Percentiles rank a stretch among this genome's conserved stretches.
Conservation (phyloP, 2,113 vertebrate species). For the Arothron firmamentum region DNA sequence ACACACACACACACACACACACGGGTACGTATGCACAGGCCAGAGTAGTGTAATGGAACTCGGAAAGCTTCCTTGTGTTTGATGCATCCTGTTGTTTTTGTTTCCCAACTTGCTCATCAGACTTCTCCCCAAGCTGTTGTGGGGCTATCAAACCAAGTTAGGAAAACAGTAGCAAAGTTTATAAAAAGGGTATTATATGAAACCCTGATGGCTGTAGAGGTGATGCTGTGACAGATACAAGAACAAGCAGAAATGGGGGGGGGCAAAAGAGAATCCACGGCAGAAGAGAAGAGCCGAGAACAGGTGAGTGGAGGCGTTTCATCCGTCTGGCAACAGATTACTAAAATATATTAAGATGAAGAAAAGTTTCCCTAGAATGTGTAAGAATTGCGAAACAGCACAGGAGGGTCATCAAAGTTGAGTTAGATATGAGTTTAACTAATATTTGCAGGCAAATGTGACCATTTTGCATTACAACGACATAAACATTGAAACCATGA, state of each 20-base stretch:
- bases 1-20: slow-evolving; percentile 20
- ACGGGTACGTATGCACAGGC: slow-evolving; percentile 3
- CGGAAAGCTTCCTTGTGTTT: slow-evolving; percentile 23
- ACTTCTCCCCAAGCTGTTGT: slow-evolving; percentile 9
- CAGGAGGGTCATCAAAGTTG: not conserved
- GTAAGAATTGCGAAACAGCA: slow-evolving; percentile 13
- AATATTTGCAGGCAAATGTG: too few relatives aligned
- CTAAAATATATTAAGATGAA: slow-evolving; percentile 18
- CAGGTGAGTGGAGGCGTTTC: slow-evolving; percentile 34
- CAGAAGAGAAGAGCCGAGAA: slow-evolving; percentile 21
- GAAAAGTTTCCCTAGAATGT: slow-evolving; percentile 12
- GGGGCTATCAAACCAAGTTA: slow-evolving; percentile 46
- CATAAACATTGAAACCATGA: too few relatives aligned
- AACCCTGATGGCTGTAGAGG: slow-evolving; percentile 39
- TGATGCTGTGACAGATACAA: slow-evolving; percentile 14
- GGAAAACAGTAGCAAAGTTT: slow-evolving; percentile 12
- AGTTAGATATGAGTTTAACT: not conserved
- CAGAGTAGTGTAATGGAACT: slow-evolving; percentile 29
- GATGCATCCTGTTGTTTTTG: slow-evolving; percentile 49
- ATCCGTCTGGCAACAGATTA: slow-evolving; percentile 26
- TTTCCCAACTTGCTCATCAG: slow-evolving; percentile 34
- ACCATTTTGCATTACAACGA: too few relatives aligned
- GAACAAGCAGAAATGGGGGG: slow-evolving; percentile 39
- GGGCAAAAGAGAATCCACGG: slow-evolving; percentile 5
- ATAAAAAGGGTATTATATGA: slow-evolving; percentile 21